Conservation (phyloP, 1,140 invertebrate genomes). For the Prorops nasuta region DNA sequence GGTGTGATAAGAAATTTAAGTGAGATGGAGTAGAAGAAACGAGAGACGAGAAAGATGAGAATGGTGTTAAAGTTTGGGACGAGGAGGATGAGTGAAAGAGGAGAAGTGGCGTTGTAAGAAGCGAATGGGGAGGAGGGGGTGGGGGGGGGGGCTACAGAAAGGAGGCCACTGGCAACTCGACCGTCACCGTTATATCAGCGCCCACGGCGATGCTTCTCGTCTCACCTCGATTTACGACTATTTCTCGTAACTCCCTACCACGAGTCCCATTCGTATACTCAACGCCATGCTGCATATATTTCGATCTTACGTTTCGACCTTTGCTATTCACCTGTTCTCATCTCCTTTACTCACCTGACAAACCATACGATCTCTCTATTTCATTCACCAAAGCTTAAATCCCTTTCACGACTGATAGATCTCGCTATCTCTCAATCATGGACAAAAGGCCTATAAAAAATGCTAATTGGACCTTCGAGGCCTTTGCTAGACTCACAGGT, state of each 20-base stretch:
- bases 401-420: too few species aligned
- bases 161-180: slow-evolving; percentile 44
- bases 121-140: background rate
- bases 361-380: too few species aligned
- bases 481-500: too few species aligned
- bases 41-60: too few species aligned
- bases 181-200: slow-evolving; percentile 52
- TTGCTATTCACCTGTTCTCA: slow-evolving; percentile 22
- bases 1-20: too few species aligned
- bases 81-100: background rate
- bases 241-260: slow-evolving; percentile 26
- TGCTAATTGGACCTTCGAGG: too few species aligned
- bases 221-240: slow-evolving; percentile 37
- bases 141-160: slow-evolving; percentile 30
- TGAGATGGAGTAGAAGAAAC: too few species aligned
- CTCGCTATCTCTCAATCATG: too few species aligned
- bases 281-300: too few species aligned
- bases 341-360: too few species aligned
- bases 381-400: too few species aligned
- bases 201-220: slow-evolving; percentile 41
- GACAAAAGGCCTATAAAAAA: too few species aligned
- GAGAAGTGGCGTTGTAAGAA: background rate
- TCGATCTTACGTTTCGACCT: slow-evolving; percentile 27
- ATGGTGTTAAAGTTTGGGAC: background rate
- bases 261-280: slow-evolving; percentile 19